Base-by-base conservation (phyloP, 2,113 vertebrate genomes). In the Aegithalos caudatus region DNA sequence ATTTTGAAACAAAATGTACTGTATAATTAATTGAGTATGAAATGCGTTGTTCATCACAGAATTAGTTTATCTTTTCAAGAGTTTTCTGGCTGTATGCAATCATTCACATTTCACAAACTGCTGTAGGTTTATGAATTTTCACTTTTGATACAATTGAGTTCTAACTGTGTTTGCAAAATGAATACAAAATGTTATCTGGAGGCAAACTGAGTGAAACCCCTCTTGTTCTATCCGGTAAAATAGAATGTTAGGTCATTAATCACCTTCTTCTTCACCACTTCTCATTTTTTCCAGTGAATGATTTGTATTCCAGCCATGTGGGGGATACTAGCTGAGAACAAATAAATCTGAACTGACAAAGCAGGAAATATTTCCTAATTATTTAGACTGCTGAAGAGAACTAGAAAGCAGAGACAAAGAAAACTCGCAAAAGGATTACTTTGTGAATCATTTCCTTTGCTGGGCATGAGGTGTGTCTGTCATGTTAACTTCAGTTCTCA, bases 41-140 rank as follows among this genome's bases (percentile, higher is more conserved):
- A 97, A 96, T 94, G 58, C 48, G 27, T 89, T 86, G 81, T 88
- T 97, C 94, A 91, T 90, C 95, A 91, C 33, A 74, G 91, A 97
- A 97, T 97, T 96, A 95, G 90, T 96, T 97, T 98, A 97, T 98
- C 86, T 97, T 97, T 92, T 94, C 70, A 95, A 95, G 88, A 96
- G 25, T 97, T 97, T 97, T 95, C 80, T 91, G 89, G 83, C 62
- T 93, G 45, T 83, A 74, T 77, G 91, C 88, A 95, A 97, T 95
- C 94, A 97, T 96, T 95, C 84, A 95, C 81, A 94, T 96, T 97
- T 97, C 91, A 96, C 93, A 95, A 96, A 95, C 81, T 91, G 81
- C 92, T 97, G 91, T 90, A 96, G 81, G 92, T 93, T 87, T 96
- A 78, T 94, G 86, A 94, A 91, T 96, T 94, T 97, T 97, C 97